Base-by-base conservation (phyloP, 2,113 vertebrate species). In the Hypocryptadius cinnamomeus region DNA sequence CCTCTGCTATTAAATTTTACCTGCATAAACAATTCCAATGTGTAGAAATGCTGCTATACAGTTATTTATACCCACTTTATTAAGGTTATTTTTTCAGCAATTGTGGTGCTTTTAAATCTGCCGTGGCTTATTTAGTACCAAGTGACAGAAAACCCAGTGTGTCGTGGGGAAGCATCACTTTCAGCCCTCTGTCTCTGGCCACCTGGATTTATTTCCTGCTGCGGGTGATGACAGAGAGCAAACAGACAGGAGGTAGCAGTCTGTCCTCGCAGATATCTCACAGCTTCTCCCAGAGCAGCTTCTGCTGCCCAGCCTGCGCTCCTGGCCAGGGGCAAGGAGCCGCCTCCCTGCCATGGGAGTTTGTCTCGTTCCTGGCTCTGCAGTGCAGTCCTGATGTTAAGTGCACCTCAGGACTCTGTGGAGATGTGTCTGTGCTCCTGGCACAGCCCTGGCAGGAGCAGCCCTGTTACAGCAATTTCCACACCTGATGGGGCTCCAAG, bases 331-430 rank as follows among this genome's bases (percentile, higher is more conserved):
- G 51, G 11, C 6, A 3, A 7, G 8, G 54, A n/a, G n/a, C 57
- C 12, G 56, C 47, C 8, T 30, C 33, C 17, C 68, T 63, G 64
- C 11, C 42, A 4, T 21, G 44, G 50, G 20, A 15, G 15, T 19
- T 35, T 8, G 13, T 7, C 20, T 12, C 3, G 39, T 2, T 9
- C 3, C 57, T 9, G 1, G 13, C 48, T n/a, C 35, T 11, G 23
- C 59, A 10, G 53, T 2, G 28, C 1, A 28, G 2, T 7, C 21
- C 71, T 3, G 12, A 1, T 0, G 0, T 3, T 8, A 0, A 2
- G 30, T 0, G 22, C 31, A 8, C 13, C 66, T 33, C 71, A 1
- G 37, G 30, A 8, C n/a, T 31, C 14, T 2, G 2, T 0, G 3
- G 0, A 15, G 87, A 14, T 4, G 40, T 3, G 27, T 11, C 48